phyloP scores from a whole-genome alignment of 2,888 invertebrate genomes.

The Fissipunctia ypsillon region DNA sequence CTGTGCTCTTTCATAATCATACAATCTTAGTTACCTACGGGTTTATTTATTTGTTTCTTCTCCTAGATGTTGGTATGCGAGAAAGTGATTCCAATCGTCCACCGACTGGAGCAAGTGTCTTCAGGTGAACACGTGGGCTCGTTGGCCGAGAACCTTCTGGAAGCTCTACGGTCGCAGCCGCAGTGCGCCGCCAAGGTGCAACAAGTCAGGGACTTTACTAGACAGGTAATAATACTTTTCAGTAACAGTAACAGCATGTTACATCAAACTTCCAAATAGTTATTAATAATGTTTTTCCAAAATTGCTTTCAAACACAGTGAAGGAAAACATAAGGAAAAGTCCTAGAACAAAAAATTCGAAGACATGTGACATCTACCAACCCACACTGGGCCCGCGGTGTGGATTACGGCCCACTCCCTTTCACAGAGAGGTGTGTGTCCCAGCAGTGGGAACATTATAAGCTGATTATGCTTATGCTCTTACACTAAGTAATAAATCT shows the following conservation, averaged over 20 bases:
- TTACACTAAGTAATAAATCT: too few species aligned
- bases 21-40: too few species aligned
- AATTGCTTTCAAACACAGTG: not conserved
- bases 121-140: constrained; percentile 99
- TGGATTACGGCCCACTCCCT: too few species aligned
- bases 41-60: too few species aligned
- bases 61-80: constrained; percentile 94
- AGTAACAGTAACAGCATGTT: not conserved
- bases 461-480: too few species aligned
- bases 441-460: too few species aligned
- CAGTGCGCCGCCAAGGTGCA: constrained; percentile 96
- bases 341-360: too few species aligned
- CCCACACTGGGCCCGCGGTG: too few species aligned
- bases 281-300: not conserved
- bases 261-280: not conserved
- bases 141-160: constrained; percentile 98
- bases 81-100: constrained; percentile 98
- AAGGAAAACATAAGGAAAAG: too few species aligned
- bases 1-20: too few species aligned
- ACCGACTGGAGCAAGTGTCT: constrained; percentile 98
- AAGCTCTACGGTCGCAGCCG: constrained; percentile 94
- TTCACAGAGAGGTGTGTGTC: too few species aligned
- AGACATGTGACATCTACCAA: too few species aligned
- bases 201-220: constrained; percentile 97
- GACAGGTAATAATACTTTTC: constrained; percentile 84